Evolutionary conservation across 2,888 invertebrate genomes (phyloP), one percentile per base, ranked within the genome.

Genomic region (Andricus quercusramuli): DNA sequence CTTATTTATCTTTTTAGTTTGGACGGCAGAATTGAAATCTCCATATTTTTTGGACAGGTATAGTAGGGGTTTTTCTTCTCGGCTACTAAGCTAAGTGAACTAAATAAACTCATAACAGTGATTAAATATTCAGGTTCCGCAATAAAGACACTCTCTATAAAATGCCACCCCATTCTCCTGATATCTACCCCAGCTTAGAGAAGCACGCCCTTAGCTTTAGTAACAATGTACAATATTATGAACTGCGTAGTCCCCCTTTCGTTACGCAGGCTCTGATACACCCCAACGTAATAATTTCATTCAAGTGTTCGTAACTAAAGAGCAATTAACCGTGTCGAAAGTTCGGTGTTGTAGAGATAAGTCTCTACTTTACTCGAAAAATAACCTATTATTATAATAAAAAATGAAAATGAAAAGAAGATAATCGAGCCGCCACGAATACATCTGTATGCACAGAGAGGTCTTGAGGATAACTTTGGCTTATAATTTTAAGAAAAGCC

Each of bases 71-170:
- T 47, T 47, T 47, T 47, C 17, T 56, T n/a, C 15, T 56, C 32
- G 9, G 32, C 56, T 74, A 37, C 32, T 74, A 22, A 32, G 51
- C 70, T 74, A 25, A 74, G 74, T 32, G 74, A 79, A 56, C 89
- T 88, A 88, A 90, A 90, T 91, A 89, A 91, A 89, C 88, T 89
- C 89, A 87, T 90, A 89, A 91, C 89, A 87, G 87, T 89, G 89
- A 91, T 90, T 91, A 90, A 90, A 90, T 91, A 91, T 91, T 91
- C 90, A 89, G 86, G 85, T 84, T 84, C 82, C 86, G 87, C 88
- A 89, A 91, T 92, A 90, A 89, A 89, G 89, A 87, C 82, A 83
- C 85, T 86, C 84, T 84, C 82, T 81, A 83, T 84, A 88, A 88
- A 89, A 89, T 88, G 87, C 81, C 85, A 83, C 81, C 82, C 87